Evolutionary conservation across 2,888 invertebrate genomes (phyloP).

Genomic region (Chrysopilus asiliformis): DNA sequence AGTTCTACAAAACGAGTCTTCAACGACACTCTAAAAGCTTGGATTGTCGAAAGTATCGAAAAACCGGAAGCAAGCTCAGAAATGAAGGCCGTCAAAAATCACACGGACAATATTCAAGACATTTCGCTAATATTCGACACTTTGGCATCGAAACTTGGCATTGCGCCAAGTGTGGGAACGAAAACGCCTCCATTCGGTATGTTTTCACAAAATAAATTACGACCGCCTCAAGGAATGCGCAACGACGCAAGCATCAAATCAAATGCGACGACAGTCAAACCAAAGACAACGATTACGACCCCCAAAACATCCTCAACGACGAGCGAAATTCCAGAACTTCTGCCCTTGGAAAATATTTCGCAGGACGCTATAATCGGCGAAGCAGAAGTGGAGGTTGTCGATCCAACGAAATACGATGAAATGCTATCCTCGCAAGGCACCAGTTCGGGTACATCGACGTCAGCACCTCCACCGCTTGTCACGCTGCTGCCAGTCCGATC

Average conservation of each 20-base stretch:
- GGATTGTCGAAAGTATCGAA: slow-evolving; percentile 43
- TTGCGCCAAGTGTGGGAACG: slow-evolving; percentile 27
- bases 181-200: slow-evolving; percentile 27
- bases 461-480: slow-evolving; percentile 37
- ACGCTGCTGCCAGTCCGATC: slow-evolving; percentile 67
- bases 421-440: slow-evolving; percentile 26
- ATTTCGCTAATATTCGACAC: slow-evolving; percentile 51
- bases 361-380: slow-evolving; percentile 30
- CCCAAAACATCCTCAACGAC: neutral
- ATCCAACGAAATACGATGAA: slow-evolving; percentile 35
- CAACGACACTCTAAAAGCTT: slow-evolving; percentile 49
- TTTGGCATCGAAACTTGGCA: slow-evolving; percentile 42
- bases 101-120: slow-evolving; percentile 42
- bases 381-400: slow-evolving; percentile 35
- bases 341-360: neutral
- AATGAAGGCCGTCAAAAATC: slow-evolving; percentile 28
- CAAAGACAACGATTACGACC: slow-evolving; percentile 8
- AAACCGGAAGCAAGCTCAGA: slow-evolving; percentile 27
- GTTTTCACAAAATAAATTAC: slow-evolving; percentile 29
- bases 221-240: neutral
- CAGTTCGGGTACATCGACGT: slow-evolving; percentile 18
- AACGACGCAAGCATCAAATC: slow-evolving; percentile 7
- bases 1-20: slow-evolving; percentile 39
- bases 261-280: slow-evolving; percentile 7
- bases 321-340: neutral